Evolutionary conservation across 2,888 invertebrate species (phyloP).

Genomic region (Cerastis leucographa): DNA sequence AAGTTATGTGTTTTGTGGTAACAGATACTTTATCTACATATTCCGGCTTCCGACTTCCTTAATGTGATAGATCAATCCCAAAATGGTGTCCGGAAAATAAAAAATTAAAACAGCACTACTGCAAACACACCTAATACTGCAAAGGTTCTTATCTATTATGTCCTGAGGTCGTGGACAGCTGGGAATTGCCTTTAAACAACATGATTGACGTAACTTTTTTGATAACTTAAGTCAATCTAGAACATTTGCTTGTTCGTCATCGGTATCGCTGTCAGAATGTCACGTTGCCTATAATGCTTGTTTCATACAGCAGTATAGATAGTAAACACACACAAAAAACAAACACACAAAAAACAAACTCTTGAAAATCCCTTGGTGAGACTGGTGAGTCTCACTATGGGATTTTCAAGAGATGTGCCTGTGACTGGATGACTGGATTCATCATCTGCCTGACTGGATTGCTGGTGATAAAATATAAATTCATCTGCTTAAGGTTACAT

Average conservation of each 20-base stretch:
- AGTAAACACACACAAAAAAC: too few relatives aligned
- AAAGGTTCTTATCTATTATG: background rate
- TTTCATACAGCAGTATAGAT: background rate
- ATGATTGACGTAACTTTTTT: background rate
- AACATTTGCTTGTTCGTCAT: background rate
- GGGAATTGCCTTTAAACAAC: background rate
- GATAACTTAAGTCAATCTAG: background rate
- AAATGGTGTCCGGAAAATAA: background rate
- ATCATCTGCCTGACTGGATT: too few relatives aligned
- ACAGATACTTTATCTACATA: background rate
- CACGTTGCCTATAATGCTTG: background rate
- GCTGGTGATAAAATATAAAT: background rate
- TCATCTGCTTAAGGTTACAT: background rate
- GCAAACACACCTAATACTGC: too few relatives aligned
- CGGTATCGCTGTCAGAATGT: background rate
- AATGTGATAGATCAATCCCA: background rate
- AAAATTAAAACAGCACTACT: background rate
- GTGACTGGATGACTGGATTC: too few relatives aligned
- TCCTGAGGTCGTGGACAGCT: background rate
- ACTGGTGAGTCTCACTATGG: background rate
- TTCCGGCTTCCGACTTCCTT: background rate
- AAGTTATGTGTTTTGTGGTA: background rate
- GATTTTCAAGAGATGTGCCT: background rate
- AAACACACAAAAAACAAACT: too few relatives aligned
- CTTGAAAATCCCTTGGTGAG: too few relatives aligned